A percentile compares a stretch with the other conserved stretches of the same genome.
These are phyloP conservation scores for Hoplostethus atlanticus DNA, from an alignment of 2,797 vertebrate genomes.

Conservation along the genomic window DNA sequence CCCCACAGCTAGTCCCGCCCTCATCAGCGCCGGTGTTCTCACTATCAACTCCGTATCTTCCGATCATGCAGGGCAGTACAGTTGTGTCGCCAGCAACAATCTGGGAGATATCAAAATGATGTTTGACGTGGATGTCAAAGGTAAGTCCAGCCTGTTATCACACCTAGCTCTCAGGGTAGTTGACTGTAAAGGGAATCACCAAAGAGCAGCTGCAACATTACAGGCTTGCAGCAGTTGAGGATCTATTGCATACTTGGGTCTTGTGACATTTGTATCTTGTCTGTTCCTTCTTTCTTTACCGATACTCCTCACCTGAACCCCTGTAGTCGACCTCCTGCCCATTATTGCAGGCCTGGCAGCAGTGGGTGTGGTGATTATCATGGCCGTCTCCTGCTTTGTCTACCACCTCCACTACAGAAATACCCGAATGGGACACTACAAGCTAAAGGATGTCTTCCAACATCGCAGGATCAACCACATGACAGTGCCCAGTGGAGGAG, in stretches of 20 bases:
- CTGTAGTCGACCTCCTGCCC: slow-evolving; percentile 22
- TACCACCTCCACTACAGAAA: neutral
- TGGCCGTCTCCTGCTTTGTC: rapidly evolving
- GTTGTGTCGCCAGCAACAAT: too few species aligned
- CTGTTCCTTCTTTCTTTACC: slow-evolving; percentile 1
- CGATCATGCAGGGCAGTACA: too few species aligned
- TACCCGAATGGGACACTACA: slow-evolving; percentile 31
- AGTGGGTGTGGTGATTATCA: rapidly evolving
- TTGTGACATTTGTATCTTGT: neutral
- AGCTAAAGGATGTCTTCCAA: slow-evolving; percentile 25
- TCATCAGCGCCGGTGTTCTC: neutral
- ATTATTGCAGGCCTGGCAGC: rapidly evolving
- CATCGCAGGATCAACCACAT: neutral
- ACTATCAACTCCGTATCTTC: neutral
- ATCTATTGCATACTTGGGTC: too few species aligned
- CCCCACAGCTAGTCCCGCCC: rapidly evolving
- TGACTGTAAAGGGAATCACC: neutral
- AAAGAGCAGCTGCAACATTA: neutral
- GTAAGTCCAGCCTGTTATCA: too few species aligned
- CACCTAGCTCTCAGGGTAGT: neutral
- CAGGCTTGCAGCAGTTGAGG: neutral
- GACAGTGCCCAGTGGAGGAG: too few species aligned
- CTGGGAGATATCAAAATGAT: too few species aligned
- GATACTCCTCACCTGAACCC: neutral
- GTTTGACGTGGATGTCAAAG: too few species aligned